Percentiles rank a stretch among this genome's conserved stretches.
Conservation (phyloP, 2,113 vertebrate genomes). For the Lophius piscatorius region DNA sequence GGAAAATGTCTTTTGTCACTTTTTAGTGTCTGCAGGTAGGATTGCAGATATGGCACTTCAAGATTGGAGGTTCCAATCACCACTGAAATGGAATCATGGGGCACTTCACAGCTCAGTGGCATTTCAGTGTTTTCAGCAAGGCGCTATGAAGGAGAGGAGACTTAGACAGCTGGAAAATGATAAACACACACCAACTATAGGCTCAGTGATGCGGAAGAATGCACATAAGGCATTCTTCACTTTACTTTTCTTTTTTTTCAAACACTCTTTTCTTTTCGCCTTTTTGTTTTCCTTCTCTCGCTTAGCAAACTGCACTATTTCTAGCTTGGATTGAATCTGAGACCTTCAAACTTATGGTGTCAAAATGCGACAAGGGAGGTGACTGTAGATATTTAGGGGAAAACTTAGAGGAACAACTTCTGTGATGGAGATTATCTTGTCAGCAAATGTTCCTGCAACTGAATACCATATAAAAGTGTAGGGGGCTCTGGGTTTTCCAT, state of each 20-base stretch:
- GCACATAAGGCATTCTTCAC: constrained; percentile 12
- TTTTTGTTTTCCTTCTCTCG: background rate
- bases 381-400: background rate
- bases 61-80: constrained; percentile 61
- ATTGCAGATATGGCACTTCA: constrained; percentile 54
- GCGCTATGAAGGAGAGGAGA: constrained; percentile 18
- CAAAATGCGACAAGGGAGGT: background rate
- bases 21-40: constrained; percentile 62
- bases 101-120: constrained; percentile 70
- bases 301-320: constrained; percentile 12
- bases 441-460: background rate
- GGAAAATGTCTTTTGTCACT: constrained; percentile 66
- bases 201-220: constrained; percentile 21
- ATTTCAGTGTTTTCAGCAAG: constrained; percentile 50
- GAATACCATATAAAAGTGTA: background rate
- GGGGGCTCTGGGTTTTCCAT: no score
- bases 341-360: constrained; percentile 11
- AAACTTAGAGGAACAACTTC: background rate
- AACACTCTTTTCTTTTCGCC: background rate
- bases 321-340: background rate
- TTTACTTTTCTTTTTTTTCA: constrained; percentile 17
- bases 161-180: constrained; percentile 52
- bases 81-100: constrained; percentile 71
- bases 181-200: constrained; percentile 20
- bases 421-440: background rate